Base-by-base conservation (phyloP, 2,888 invertebrate genomes). In the Punctoribates punctum region DNA sequence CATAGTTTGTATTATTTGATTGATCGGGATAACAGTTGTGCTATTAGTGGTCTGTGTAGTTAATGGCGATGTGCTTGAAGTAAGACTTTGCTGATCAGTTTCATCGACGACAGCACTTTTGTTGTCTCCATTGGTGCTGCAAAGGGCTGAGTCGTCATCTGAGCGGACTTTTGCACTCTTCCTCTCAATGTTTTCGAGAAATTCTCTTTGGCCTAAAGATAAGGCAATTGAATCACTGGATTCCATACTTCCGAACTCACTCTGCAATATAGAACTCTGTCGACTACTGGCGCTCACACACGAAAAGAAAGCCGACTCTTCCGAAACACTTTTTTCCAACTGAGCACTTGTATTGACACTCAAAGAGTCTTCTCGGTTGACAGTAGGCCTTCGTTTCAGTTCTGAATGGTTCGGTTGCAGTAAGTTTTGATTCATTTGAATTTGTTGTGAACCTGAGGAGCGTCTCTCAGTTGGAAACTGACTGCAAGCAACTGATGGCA, bases 231-330 rank as follows among this genome's bases (percentile, higher is more conserved):
- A 77, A 67, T 79, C 79, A 70, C 76, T 74, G 13, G 79, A 79
- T n/a, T 76, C 79, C 73, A 78, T 74, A 60, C 78, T 78, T 13
- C 78, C 79, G 27, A 79, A 79, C 57, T 80, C 80, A 25, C 78
- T 78, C 34, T 79, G 77, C 27, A 78, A 76, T 9, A 79, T 75
- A 25, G 78, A 78, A 51, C 78, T 78, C 65, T 78, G 78, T 51
- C 80, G 67, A 73, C 79, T 78, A 34, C 79, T 78, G 34, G 42
- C 46, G 34, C 78, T 78, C 38, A 78, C 79, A 51, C 77, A 78
- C 17, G 78, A 78, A 72, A 78, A 80, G 62, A 79, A 78, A 13
- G 77, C 77, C 11, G 80, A 80, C 73, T 80, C 80, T 54, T 78
- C 77, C 48, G 80, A 79, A 74, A 78, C 73, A 72, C 79, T 80